Conservation (phyloP, 1,140 invertebrate species). For the Trinorchestia longiramus region DNA sequence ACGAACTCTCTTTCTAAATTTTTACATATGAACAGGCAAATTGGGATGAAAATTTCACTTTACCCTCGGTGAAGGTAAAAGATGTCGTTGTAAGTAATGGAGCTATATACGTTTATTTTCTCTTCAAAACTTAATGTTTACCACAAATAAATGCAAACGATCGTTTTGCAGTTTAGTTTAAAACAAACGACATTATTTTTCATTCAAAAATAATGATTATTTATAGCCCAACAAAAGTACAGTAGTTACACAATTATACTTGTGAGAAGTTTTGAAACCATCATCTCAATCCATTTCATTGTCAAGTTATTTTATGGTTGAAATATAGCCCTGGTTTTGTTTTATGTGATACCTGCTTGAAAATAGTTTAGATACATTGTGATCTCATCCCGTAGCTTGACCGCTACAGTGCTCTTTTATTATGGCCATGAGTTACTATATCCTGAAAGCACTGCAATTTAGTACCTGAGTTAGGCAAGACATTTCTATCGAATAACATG, state of each 20-base stretch:
- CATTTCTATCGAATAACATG: neutral
- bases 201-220: neutral
- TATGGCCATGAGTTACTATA: neutral
- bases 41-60: constrained; percentile 26
- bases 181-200: neutral
- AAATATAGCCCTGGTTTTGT: neutral
- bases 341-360: neutral
- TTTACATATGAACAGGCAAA: neutral
- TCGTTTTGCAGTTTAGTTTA: neutral
- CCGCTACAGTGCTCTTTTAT: neutral
- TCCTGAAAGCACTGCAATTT: neutral
- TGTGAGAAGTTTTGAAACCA: neutral
- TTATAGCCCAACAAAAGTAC: neutral
- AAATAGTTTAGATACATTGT: neutral
- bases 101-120: neutral
- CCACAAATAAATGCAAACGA: neutral
- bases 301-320: neutral
- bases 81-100: neutral
- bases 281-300: neutral
- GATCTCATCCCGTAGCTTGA: neutral
- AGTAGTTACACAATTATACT: neutral
- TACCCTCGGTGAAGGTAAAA: neutral
- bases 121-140: neutral
- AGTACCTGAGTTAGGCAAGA: neutral
- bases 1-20: neutral